Evolutionary conservation across 2,888 invertebrate species (phyloP).

Genomic region (Emmelina monodactyla): DNA sequence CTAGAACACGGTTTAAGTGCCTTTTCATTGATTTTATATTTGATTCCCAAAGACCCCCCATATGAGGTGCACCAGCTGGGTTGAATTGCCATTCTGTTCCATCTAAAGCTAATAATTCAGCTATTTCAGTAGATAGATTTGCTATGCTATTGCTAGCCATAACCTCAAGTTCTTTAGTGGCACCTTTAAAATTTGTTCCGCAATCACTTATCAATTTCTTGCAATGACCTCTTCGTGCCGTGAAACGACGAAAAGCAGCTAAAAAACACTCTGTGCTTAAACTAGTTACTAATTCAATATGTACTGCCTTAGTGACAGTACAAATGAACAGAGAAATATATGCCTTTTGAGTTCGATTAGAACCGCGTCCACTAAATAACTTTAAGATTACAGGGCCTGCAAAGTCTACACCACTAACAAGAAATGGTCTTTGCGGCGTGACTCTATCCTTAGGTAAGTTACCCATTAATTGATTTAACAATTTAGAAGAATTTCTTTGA

Average conservation of each 20-base stretch:
- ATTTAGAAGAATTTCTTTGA: constrained; percentile 7
- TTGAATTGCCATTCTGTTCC: constrained; percentile 19
- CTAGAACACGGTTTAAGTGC: constrained; percentile 13
- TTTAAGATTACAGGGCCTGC: constrained; percentile 11
- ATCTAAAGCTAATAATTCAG: constrained; percentile 4
- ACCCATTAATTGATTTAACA: constrained; percentile 9
- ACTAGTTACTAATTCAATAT: constrained; percentile 23
- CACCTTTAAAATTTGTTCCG: constrained; percentile 18
- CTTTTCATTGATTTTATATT: constrained; percentile 17
- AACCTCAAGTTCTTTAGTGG: constrained; percentile 11
- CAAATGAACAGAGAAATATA: constrained; percentile 20
- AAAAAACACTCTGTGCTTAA: constrained; percentile 20
- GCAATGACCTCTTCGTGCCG: constrained; percentile 16
- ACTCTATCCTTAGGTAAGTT: constrained; percentile 10
- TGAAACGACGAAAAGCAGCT: constrained; percentile 17
- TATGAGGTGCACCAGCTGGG: constrained; percentile 15
- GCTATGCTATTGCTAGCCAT: constrained; percentile 2
- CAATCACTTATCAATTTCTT: constrained; percentile 16
- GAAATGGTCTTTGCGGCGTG: constrained; percentile 9
- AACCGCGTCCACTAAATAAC: constrained; percentile 8
- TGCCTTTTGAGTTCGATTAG: constrained; percentile 16
- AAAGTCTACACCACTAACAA: constrained; percentile 13
- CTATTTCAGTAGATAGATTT: constrained; percentile 4
- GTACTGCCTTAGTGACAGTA: constrained; percentile 20
- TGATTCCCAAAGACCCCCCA: constrained; percentile 19